Conservation (phyloP, 2,888 invertebrate genomes). For the Liodrosophila aerea region DNA sequence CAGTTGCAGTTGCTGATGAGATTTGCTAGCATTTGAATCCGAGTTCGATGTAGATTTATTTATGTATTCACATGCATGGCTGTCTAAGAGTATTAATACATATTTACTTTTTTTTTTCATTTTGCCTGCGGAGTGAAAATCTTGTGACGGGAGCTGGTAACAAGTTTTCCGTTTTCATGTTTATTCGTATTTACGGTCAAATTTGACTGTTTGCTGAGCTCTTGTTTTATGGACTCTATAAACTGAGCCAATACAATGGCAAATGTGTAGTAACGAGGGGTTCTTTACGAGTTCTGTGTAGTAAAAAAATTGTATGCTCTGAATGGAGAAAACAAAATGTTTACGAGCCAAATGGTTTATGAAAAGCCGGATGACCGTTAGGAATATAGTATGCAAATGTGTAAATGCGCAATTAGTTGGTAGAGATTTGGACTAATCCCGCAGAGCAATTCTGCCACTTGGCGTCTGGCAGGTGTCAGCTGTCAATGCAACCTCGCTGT, state of each 20-base stretch:
- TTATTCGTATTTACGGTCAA: slow-evolving; percentile 46
- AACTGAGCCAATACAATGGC: slow-evolving; percentile 20
- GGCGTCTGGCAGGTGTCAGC: slow-evolving; percentile 39
- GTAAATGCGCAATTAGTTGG: slow-evolving; percentile 15
- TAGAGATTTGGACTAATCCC: slow-evolving; percentile 55
- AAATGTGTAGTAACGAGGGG: neutral
- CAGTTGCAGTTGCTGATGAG: slow-evolving; percentile 23
- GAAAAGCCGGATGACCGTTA: neutral
- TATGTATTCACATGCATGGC: slow-evolving; percentile 55
- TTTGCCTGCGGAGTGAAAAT: slow-evolving; percentile 35
- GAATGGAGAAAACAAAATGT: slow-evolving; percentile 15
- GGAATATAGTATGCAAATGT: slow-evolving; percentile 15
- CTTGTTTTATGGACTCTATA: slow-evolving; percentile 30
- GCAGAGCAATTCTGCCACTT: slow-evolving; percentile 9
- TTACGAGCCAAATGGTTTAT: neutral
- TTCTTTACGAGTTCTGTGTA: slow-evolving; percentile 1
- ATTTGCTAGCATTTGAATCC: slow-evolving; percentile 54
- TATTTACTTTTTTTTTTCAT: slow-evolving; percentile 25
- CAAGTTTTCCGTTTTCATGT: slow-evolving; percentile 40
- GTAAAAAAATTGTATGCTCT: slow-evolving; percentile 4
- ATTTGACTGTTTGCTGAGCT: slow-evolving; percentile 54
- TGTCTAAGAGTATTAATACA: slow-evolving; percentile 30
- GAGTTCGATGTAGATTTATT: slow-evolving; percentile 62
- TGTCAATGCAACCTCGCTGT: slow-evolving; percentile 47
- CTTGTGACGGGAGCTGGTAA: slow-evolving; percentile 23